Evolutionary conservation across 2,888 invertebrate genomes (phyloP), one percentile per base, ranked within the genome.

Genomic region (Cryptophagus acutangulus): DNA sequence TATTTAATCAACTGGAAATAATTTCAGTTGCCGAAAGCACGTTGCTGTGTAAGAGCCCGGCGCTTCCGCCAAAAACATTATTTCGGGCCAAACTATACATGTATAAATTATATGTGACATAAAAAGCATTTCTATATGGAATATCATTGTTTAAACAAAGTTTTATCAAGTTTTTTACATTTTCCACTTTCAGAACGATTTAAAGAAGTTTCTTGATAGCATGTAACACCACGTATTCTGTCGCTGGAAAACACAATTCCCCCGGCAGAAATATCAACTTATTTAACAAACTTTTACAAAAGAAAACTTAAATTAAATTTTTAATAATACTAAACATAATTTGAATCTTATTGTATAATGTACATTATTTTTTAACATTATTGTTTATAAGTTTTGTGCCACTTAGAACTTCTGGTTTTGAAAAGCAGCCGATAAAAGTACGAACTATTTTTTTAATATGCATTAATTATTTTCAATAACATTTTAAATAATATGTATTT

Each of bases 151-250:
- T 46, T 46, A 33, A 38, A 40, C 18, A 16, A 35, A 46, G 38
- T 40, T 46, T 43, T 41, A 46, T 38, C 41, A 46, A 46, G 33
- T 46, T 43, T 30, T 40, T 37, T 42, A 38, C 33, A 35, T 39
- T 35, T 31, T 24, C 33, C 18, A 38, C 38, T 29, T 46, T 37
- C 38, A 17, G 38, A 25, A 33, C 42, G 38, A 45, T 42, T 42
- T 33, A 6, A 28, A 36, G 39, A 46, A 46, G 33, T 46, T 46
- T 41, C 33, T 17, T 33, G 43, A 43, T 43, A 47, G 43, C 33
- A 36, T 40, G 40, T 40, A 40, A 40, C 42, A 36, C 43, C 33
- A 40, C 31, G 31, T 31, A 31, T 29, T 8, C 29, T 8, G 8
- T 5, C 4, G 2, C 15, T 16, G 13, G 13, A 16, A 31, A 31